A percentile compares a stretch with the other conserved stretches of the same genome.
Evolutionary conservation across 2,113 vertebrate genomes (phyloP).

Genomic region (Psophia crepitans): DNA sequence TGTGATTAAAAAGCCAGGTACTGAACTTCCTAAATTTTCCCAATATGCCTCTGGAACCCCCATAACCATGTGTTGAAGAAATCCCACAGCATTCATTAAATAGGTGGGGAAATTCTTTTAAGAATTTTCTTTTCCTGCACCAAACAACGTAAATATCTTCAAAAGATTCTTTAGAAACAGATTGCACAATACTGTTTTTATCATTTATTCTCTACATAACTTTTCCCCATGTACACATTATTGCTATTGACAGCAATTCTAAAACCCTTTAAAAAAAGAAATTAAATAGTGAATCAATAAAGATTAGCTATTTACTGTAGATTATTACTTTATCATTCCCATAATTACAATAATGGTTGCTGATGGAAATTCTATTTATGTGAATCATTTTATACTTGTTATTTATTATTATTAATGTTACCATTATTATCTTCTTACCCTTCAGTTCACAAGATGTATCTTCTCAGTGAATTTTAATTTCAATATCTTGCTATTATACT

Average conservation of each 20-base stretch:
- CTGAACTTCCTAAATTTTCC: constrained; percentile 22
- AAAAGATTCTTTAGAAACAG: constrained; percentile 51
- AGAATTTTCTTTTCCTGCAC: constrained; percentile 31
- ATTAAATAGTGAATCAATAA: constrained; percentile 85
- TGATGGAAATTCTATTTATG: constrained; percentile 86
- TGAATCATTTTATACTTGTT: constrained; percentile 86
- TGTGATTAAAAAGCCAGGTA: constrained; percentile 54
- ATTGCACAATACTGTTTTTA: constrained; percentile 35
- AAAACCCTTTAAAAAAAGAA: constrained; percentile 67
- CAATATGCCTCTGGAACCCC: constrained; percentile 20
- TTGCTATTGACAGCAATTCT: constrained; percentile 77
- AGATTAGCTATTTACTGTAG: constrained; percentile 87
- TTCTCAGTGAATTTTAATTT: constrained; percentile 94
- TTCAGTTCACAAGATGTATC: constrained; percentile 87
- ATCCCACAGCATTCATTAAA: constrained; percentile 29
- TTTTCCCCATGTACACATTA: constrained; percentile 49
- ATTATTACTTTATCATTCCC: constrained; percentile 87
- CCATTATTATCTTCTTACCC: constrained; percentile 85
- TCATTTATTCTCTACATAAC: constrained; percentile 28
- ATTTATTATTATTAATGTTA: constrained; percentile 89
- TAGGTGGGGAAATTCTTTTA: not conserved
- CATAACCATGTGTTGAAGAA: constrained; percentile 42
- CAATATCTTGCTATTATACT: constrained; percentile 83
- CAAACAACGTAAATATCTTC: constrained; percentile 50
- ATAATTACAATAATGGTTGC: constrained; percentile 82